Evolutionary conservation across 2,113 vertebrate species (phyloP).

Genomic region (Microcebus murinus): DNA sequence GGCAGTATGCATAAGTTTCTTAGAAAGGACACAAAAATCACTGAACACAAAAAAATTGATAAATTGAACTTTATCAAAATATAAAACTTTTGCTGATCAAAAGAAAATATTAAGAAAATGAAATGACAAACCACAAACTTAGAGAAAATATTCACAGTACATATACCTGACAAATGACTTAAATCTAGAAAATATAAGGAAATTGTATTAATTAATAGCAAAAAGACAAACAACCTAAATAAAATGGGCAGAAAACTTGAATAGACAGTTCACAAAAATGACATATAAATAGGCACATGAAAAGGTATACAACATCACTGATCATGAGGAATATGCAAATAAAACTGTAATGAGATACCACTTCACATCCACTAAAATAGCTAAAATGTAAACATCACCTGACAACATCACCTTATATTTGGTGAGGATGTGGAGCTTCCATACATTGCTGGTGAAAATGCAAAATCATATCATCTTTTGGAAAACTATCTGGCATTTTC

Average conservation of each 20-base stretch:
- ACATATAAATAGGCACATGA: background rate
- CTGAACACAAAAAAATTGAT: background rate
- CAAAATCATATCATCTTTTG: background rate
- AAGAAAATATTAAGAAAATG: conserved; percentile 39
- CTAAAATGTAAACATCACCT: background rate
- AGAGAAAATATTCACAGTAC: background rate
- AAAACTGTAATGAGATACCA: background rate
- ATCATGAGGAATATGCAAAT: background rate
- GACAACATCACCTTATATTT: background rate
- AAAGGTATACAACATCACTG: background rate
- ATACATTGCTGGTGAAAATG: background rate
- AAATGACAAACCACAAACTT: background rate
- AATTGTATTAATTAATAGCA: conserved; percentile 23
- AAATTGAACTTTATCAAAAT: background rate
- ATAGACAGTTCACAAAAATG: background rate
- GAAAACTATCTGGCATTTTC: background rate
- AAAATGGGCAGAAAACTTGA: conserved; percentile 4
- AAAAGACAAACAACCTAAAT: conserved; percentile 10
- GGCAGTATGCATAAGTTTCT: background rate
- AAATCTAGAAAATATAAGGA: background rate
- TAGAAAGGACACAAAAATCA: background rate
- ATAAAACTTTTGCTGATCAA: background rate
- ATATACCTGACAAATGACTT: background rate
- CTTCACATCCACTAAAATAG: background rate
- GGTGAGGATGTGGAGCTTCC: background rate